phyloP scores from a whole-genome alignment of 2,888 invertebrate species.

The Sinodicranocentrus sp. region DNA sequence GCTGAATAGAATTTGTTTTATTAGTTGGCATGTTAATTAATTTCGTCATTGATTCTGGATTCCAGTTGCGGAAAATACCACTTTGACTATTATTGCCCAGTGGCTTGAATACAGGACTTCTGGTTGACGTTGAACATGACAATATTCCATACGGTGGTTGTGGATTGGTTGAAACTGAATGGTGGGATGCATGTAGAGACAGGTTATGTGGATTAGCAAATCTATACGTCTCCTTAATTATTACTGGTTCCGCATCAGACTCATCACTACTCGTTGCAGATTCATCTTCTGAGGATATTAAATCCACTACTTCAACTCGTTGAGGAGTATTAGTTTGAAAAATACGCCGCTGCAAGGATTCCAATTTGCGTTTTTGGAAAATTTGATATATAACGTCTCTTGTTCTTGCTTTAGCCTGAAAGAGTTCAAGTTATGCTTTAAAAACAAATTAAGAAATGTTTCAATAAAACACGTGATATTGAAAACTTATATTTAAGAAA shows the following conservation, averaged over 20 bases:
- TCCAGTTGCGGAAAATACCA: constrained; percentile 52
- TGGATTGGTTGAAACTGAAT: neutral
- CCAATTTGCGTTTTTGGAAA: constrained; percentile 10
- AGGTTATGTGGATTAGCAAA: neutral
- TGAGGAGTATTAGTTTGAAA: neutral
- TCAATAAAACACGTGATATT: too few species aligned
- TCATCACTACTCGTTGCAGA: constrained; percentile 10
- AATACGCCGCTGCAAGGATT: constrained; percentile 15
- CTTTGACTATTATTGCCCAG: constrained; percentile 33
- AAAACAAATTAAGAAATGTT: neutral
- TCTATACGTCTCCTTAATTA: neutral
- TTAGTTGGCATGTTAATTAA: constrained; percentile 27
- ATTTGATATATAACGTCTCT: constrained; percentile 38
- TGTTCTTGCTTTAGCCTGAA: constrained; percentile 37
- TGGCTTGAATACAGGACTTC: constrained; percentile 37
- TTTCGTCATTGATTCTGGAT: constrained; percentile 46
- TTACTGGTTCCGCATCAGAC: neutral
- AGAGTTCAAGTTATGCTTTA: neutral
- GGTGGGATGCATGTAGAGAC: neutral
- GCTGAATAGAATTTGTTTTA: constrained; percentile 9
- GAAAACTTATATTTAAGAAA: too few species aligned
- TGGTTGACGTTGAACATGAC: neutral
- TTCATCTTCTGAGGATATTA: constrained; percentile 44
- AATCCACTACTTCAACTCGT: constrained; percentile 32
- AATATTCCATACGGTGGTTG: constrained; percentile 12